These are phyloP conservation scores for Strix uralensis DNA, from an alignment of 2,113 vertebrate genomes.

Conservation along the genomic window DNA sequence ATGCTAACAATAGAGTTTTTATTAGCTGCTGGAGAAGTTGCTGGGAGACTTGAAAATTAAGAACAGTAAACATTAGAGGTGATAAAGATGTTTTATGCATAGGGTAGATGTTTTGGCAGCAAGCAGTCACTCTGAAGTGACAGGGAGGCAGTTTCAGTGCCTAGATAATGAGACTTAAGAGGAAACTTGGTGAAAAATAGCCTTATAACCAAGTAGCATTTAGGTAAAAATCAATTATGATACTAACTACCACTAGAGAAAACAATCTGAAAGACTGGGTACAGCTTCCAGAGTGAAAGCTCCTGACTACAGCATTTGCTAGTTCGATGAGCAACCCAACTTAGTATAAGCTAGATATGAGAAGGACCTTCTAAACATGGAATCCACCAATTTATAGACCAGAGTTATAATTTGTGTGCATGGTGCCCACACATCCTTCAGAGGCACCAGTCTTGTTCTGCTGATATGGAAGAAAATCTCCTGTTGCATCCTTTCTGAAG, in stretches of 20 bases:
- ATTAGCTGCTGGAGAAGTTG: conserved; percentile 8
- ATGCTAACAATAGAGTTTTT: not conserved
- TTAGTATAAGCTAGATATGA: not conserved
- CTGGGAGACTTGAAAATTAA: conserved; percentile 21
- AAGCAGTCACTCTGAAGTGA: not conserved
- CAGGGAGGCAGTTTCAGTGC: not conserved
- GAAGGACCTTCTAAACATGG: not conserved
- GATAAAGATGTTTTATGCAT: not conserved
- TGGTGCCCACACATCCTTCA: not conserved
- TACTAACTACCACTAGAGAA: not conserved
- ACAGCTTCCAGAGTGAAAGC: not conserved
- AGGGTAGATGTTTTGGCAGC: not conserved
- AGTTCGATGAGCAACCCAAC: not conserved
- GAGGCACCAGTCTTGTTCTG: not conserved
- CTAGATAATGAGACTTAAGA: not conserved
- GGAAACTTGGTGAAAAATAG: not conserved
- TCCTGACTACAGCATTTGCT: not conserved
- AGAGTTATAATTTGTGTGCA: fast-evolving
- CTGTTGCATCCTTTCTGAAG: not conserved
- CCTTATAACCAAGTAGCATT: not conserved
- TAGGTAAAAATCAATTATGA: not conserved
- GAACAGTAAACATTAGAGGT: not conserved
- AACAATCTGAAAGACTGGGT: not conserved
- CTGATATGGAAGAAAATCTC: not conserved
- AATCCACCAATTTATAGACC: not conserved